Percentiles rank a stretch among this genome's conserved stretches.
Evolutionary conservation across 2,888 invertebrate genomes (phyloP).

Genomic region (Drosophila paramelanica): DNA sequence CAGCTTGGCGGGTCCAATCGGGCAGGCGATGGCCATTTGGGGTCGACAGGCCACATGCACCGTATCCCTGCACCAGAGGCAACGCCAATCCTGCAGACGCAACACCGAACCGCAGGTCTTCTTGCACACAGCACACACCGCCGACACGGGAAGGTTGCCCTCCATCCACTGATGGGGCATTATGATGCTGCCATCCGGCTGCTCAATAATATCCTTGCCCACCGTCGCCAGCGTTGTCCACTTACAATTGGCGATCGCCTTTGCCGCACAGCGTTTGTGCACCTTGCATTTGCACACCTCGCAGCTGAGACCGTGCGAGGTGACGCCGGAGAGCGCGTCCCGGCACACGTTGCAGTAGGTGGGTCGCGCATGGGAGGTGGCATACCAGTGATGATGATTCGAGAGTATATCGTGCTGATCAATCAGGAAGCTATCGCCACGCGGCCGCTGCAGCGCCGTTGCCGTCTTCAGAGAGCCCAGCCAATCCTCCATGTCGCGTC

Average conservation of each 20-base stretch:
- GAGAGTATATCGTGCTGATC: slow-evolving; percentile 89
- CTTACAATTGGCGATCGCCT: slow-evolving; percentile 97
- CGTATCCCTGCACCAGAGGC: slow-evolving; percentile 97
- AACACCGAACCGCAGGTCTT: slow-evolving; percentile 98
- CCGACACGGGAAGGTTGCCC: slow-evolving; percentile 97
- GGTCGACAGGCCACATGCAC: slow-evolving; percentile 97
- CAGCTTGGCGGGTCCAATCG: slow-evolving; percentile 94
- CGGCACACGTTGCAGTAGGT: slow-evolving; percentile 99
- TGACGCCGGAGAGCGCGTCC: slow-evolving; percentile 96
- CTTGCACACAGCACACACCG: slow-evolving; percentile 96
- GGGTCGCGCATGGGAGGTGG: slow-evolving; percentile 96
- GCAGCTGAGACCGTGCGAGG: slow-evolving; percentile 97
- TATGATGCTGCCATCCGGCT: slow-evolving; percentile 94
- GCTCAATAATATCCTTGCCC: slow-evolving; percentile 97
- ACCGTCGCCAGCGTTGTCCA: slow-evolving; percentile 98
- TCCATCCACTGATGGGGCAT: slow-evolving; percentile 99
- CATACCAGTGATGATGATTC: slow-evolving; percentile 93
- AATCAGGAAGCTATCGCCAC: slow-evolving; percentile 86
- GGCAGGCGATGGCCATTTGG: slow-evolving; percentile 91
- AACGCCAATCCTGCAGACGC: slow-evolving; percentile 97
- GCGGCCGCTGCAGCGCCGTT: slow-evolving; percentile 84
- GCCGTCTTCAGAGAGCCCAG: slow-evolving; percentile 92
- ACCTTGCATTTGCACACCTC: slow-evolving; percentile 99
- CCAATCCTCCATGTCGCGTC: slow-evolving; percentile 97
- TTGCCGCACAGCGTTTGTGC: slow-evolving; percentile 96